phyloP scores from a whole-genome alignment of 2,113 vertebrate genomes.

The Cyprinodon brontotheroides region DNA sequence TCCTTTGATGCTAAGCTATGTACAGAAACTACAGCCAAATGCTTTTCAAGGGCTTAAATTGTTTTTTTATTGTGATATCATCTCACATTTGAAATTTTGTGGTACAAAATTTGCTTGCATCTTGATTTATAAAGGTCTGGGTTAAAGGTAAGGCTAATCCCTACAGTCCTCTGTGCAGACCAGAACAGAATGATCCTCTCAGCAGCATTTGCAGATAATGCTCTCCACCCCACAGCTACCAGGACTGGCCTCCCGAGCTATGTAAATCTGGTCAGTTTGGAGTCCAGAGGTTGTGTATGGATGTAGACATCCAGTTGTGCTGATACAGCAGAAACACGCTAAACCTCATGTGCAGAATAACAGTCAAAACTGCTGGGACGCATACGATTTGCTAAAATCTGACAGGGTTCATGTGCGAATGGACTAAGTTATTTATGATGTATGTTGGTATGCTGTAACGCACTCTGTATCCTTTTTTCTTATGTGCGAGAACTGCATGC shows the following conservation, averaged over 20 bases:
- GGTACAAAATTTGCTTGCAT: too few species aligned
- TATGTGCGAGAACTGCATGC: neutral
- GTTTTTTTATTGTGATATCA: too few species aligned
- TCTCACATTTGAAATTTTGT: too few species aligned
- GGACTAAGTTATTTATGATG: neutral
- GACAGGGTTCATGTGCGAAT: conserved; percentile 21
- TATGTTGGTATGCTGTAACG: conserved; percentile 8
- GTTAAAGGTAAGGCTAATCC: too few species aligned
- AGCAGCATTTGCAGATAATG: too few species aligned
- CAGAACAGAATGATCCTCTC: too few species aligned
- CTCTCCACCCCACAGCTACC: too few species aligned
- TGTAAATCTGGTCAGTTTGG: neutral
- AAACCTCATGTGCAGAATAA: conserved; percentile 70
- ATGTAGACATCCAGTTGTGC: conserved; percentile 67
- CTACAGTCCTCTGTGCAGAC: too few species aligned
- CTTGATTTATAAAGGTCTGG: too few species aligned
- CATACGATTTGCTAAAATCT: conserved; percentile 60
- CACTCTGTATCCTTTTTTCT: neutral
- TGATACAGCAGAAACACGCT: conserved; percentile 66
- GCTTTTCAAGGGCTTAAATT: too few species aligned
- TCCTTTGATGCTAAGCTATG: too few species aligned
- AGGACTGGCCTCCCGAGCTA: neutral
- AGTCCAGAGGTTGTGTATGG: conserved; percentile 47
- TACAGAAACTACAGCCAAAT: too few species aligned
- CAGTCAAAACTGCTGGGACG: conserved; percentile 63